Base-by-base conservation (phyloP, 1,140 invertebrate species). In the Bradynema listronoti region DNA sequence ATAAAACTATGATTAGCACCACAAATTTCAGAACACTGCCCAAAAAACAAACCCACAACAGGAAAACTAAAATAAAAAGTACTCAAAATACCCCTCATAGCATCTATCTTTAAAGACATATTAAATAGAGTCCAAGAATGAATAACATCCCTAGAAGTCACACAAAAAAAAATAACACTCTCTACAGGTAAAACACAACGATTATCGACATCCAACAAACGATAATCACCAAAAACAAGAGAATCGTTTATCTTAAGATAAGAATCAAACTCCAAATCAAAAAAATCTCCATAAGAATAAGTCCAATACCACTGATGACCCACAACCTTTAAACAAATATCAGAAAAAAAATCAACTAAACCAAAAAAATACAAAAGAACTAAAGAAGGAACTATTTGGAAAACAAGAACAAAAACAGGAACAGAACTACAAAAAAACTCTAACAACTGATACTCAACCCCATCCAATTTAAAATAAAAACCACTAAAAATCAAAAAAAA, bases 21-120 rank as follows among this genome's bases (percentile, higher is more conserved):
- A 83, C 85, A 87, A 82, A 87, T 86, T 83, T 87, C 86, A 72
- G 85, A 87, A 78, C 86, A 87, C 83, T 87, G 85, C 0, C 85
- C 85, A 80, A 78, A 86, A 78, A 82, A 85, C 70, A 85, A 60
- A 42, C 85, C 84, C 29, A 82, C 71, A 41, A 82, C 80, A 63
- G 82, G 83, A 74, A 82, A 77, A 65, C 76, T 77, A 75, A 85
- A 81, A 59, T 65, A 81, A 53, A 81, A 73, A 84, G 86, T 83
- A 79, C 86, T 87, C 78, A 87, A 70, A 45, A 85, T 84, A 0
- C 85, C 85, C 22, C 85, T 85, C 5, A n/a, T n/a, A n/a, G n/a
- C n/a, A n/a, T n/a, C n/a, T n/a, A n/a, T n/a, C n/a, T n/a, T n/a
- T n/a, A n/a, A 83, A 80, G 33, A 84, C 84, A 80, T 86, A 72